These are phyloP conservation scores for Neoniphon sammara DNA, from an alignment of 2,797 vertebrate genomes.

Conservation along the genomic window DNA sequence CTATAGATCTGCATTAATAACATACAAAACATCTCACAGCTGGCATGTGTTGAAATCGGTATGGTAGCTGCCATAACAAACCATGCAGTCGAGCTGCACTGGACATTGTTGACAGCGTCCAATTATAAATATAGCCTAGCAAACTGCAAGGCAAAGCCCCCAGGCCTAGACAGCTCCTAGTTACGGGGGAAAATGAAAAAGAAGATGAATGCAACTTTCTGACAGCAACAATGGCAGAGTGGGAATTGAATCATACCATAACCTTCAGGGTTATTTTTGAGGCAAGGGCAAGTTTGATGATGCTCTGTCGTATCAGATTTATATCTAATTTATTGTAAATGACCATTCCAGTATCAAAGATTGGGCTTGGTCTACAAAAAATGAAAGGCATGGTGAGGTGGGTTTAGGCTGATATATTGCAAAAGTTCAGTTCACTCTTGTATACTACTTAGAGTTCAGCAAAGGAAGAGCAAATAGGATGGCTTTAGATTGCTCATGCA, in stretches of 20 bases:
- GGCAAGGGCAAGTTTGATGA: constrained; percentile 66
- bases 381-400: constrained; percentile 8
- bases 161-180: constrained; percentile 73
- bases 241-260: constrained; percentile 78
- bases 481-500: neutral
- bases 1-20: constrained; percentile 58
- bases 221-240: constrained; percentile 66
- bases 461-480: constrained; percentile 13
- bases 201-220: constrained; percentile 75
- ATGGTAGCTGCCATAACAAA: constrained; percentile 72
- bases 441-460: constrained; percentile 12
- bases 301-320: constrained; percentile 73
- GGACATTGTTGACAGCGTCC: constrained; percentile 78
- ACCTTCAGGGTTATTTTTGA: constrained; percentile 69
- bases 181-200: constrained; percentile 78
- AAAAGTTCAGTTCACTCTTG: constrained; percentile 16
- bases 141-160: constrained; percentile 72
- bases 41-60: constrained; percentile 75
- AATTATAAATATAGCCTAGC: constrained; percentile 77
- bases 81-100: constrained; percentile 57
- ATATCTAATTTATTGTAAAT: constrained; percentile 70
- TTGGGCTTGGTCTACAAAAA: constrained; percentile 50
- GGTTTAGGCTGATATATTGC: constrained; percentile 16
- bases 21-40: constrained; percentile 62
- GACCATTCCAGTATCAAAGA: constrained; percentile 55